Percentiles rank a stretch among this genome's conserved stretches.
These are phyloP conservation scores for Pristis pectinata DNA, from an alignment of 2,797 vertebrate species.

Conservation along the genomic window DNA sequence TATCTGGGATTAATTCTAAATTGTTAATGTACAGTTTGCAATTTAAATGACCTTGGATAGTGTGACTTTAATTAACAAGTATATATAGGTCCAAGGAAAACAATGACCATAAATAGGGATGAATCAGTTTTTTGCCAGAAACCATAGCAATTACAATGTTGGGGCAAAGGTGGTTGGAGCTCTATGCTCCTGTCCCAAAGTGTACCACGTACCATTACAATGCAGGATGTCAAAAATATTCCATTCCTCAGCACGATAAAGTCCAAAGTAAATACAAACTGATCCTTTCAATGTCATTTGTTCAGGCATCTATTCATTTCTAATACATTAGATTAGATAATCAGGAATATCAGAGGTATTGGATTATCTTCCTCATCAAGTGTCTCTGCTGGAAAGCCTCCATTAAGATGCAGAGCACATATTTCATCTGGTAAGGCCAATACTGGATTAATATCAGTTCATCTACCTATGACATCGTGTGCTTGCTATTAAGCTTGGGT, in stretches of 20 bases:
- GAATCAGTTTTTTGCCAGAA: too few relatives aligned
- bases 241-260: not conserved
- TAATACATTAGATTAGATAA: not conserved
- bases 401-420: not conserved
- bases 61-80: not conserved
- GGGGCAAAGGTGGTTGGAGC: not conserved
- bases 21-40: not conserved
- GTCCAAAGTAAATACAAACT: not conserved
- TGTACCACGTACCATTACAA: too few relatives aligned
- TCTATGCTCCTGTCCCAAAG: not conserved
- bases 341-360: not conserved
- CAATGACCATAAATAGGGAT: not conserved
- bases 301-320: not conserved
- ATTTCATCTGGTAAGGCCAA: not conserved
- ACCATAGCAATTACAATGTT: not conserved
- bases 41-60: not conserved
- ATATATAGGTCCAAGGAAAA: not conserved
- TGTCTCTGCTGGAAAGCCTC: not conserved
- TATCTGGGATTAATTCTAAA: not conserved
- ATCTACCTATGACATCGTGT: not conserved
- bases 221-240: not conserved
- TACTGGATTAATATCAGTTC: not conserved
- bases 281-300: not conserved
- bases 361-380: not conserved
- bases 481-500: not conserved